Percentiles rank a stretch among this genome's conserved stretches.
These are phyloP conservation scores for Hololepta plana DNA, from an alignment of 2,888 invertebrate genomes.

Conservation along the genomic window DNA sequence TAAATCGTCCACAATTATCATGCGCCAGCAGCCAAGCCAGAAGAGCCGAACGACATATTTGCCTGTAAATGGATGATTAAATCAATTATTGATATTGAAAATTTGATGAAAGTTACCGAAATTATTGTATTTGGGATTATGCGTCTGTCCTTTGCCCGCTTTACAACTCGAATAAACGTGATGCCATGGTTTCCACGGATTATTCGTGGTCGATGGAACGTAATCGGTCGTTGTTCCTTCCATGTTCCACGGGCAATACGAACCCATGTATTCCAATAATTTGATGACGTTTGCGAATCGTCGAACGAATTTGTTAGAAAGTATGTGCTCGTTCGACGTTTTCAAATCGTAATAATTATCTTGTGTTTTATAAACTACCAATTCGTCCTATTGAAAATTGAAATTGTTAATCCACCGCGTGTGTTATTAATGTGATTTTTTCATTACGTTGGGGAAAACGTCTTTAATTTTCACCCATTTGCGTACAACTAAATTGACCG, in stretches of 20 bases:
- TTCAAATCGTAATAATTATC: too few species aligned
- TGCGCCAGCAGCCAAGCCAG: conserved; percentile 31
- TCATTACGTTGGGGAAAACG: too few species aligned
- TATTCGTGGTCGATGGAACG: conserved; percentile 16
- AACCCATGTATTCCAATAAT: conserved; percentile 25
- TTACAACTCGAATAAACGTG: conserved; percentile 28
- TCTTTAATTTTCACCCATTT: too few species aligned
- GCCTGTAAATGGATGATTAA: conserved; percentile 24
- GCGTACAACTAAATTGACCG: too few species aligned
- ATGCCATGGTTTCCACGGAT: conserved; percentile 29
- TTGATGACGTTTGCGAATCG: too few species aligned
- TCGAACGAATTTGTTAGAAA: too few species aligned
- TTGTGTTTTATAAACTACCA: too few species aligned
- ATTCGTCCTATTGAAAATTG: too few species aligned
- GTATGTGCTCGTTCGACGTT: too few species aligned
- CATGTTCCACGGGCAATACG: conserved; percentile 18
- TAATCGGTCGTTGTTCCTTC: conserved; percentile 19
- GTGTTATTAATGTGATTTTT: too few species aligned
- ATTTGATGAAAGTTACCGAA: conserved; percentile 17
- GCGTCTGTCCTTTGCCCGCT: conserved; percentile 22
- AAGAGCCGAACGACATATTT: conserved; percentile 30
- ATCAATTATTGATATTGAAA: too few species aligned
- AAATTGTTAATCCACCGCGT: too few species aligned
- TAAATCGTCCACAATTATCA: conserved; percentile 28
- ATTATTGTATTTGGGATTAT: conserved; percentile 23